These are phyloP conservation scores for Propithecus perrieri DNA, from an alignment of 2,797 vertebrate genomes.

Conservation along the genomic window DNA sequence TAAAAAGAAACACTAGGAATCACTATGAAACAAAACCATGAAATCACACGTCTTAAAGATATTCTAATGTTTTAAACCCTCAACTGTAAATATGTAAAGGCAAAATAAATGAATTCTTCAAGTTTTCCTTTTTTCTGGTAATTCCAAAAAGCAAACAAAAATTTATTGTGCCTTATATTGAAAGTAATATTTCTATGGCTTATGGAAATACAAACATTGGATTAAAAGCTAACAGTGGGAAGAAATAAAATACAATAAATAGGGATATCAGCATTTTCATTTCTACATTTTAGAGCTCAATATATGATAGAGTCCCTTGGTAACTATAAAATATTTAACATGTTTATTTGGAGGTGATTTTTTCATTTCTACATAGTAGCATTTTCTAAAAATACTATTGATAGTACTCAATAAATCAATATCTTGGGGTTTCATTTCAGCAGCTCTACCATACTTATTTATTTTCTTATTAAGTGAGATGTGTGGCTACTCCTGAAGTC, in stretches of 20 bases:
- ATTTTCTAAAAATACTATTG: neutral
- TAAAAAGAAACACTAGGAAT: neutral
- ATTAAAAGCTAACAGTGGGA: constrained; percentile 48
- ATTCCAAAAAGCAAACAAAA: constrained; percentile 36
- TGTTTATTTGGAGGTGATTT: constrained; percentile 44
- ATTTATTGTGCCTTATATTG: constrained; percentile 20
- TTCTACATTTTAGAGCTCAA: constrained; percentile 36
- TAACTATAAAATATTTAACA: constrained; percentile 59
- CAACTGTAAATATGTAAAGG: neutral
- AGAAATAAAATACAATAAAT: constrained; percentile 59
- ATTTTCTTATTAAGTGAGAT: constrained; percentile 47
- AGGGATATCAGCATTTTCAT: constrained; percentile 41
- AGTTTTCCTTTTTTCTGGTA: neutral
- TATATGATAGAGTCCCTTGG: constrained; percentile 11
- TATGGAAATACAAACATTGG: constrained; percentile 39
- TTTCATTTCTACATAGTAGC: constrained; percentile 21
- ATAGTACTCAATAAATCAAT: constrained; percentile 30
- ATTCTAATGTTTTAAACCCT: neutral
- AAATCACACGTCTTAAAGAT: neutral
- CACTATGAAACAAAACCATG: neutral
- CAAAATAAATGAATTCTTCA: constrained; percentile 37
- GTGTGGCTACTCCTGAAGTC: neutral
- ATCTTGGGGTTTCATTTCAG: constrained; percentile 23
- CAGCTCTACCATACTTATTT: neutral
- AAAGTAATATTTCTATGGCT: constrained; percentile 47